These are phyloP conservation scores for Trematocara unimaculatum DNA, from an alignment of 2,113 vertebrate species.

Conservation along the genomic window DNA sequence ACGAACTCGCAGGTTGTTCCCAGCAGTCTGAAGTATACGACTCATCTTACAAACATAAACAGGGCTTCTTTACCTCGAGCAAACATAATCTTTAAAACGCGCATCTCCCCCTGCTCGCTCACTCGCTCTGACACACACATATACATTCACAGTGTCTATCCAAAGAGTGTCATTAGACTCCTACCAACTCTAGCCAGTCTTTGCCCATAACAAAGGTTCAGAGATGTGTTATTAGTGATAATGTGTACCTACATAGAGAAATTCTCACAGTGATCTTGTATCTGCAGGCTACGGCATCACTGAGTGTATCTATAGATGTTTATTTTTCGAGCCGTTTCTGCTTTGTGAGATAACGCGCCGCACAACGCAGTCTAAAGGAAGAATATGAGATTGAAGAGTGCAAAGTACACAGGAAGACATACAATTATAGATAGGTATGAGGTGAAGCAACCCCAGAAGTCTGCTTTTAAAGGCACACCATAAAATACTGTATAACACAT, in stretches of 20 bases:
- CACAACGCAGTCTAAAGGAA: not conserved
- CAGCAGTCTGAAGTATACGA: conserved; percentile 9
- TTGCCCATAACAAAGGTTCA: conserved; percentile 29
- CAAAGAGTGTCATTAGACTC: conserved; percentile 21
- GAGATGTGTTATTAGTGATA: conserved; percentile 42
- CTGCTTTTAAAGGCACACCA: not conserved
- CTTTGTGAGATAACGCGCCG: conserved; percentile 12
- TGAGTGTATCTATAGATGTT: not conserved
- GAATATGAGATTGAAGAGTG: not conserved
- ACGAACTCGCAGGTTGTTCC: not conserved
- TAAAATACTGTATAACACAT: not conserved
- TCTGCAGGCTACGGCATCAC: not conserved
- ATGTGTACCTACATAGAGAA: conserved; percentile 28
- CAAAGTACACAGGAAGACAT: not conserved
- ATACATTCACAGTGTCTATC: not conserved
- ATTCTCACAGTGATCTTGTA: conserved; percentile 12
- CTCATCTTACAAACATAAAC: conserved; percentile 32
- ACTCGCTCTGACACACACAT: not conserved
- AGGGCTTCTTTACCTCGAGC: conserved; percentile 37
- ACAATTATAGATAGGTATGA: not conserved
- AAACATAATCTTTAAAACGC: conserved; percentile 13
- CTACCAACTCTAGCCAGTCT: not conserved
- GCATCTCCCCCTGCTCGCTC: not conserved
- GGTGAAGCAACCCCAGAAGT: not conserved
- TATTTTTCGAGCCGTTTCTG: not conserved